Conservation (phyloP, 2,888 invertebrate species). For the Stenodera caucasica region DNA sequence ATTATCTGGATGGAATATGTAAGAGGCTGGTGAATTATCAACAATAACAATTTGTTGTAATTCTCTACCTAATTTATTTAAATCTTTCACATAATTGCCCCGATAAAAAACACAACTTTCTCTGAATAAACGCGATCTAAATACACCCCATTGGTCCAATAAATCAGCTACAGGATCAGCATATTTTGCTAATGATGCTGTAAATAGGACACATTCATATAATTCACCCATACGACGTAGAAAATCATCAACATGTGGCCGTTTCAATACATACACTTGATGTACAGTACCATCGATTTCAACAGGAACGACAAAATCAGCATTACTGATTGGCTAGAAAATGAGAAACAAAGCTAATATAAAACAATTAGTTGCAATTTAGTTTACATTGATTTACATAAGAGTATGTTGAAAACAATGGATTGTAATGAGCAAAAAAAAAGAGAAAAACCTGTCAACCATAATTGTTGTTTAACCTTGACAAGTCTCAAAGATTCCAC, state of each 20-base stretch:
- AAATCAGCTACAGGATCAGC: constrained; percentile 99
- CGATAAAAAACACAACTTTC: constrained; percentile 99
- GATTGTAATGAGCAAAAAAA: not conserved
- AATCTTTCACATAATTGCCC: constrained; percentile 99
- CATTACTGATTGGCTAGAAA: constrained; percentile 96
- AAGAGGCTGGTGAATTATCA: constrained; percentile 99
- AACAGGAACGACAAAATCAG: constrained; percentile 99
- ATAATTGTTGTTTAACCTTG: not conserved
- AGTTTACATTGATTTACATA: not conserved
- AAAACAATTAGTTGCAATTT: no score
- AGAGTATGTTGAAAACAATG: not conserved
- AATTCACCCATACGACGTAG: constrained; percentile 96
- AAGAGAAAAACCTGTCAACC: not conserved
- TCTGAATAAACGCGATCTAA: constrained; percentile 94
- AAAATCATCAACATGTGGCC: constrained; percentile 99
- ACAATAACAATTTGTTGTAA: constrained; percentile 96
- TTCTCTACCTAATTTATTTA: constrained; percentile 95
- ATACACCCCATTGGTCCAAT: constrained; percentile 95
- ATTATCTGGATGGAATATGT: constrained; percentile 99
- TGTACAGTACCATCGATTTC: constrained; percentile 99
- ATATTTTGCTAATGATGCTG: constrained; percentile 98
- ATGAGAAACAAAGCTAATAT: constrained; percentile 10
- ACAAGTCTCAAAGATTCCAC: not conserved
- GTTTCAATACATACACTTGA: constrained; percentile 97
- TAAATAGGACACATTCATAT: constrained; percentile 99